Conservation (phyloP, 2,888 invertebrate genomes). For the Panorpa germanica region DNA sequence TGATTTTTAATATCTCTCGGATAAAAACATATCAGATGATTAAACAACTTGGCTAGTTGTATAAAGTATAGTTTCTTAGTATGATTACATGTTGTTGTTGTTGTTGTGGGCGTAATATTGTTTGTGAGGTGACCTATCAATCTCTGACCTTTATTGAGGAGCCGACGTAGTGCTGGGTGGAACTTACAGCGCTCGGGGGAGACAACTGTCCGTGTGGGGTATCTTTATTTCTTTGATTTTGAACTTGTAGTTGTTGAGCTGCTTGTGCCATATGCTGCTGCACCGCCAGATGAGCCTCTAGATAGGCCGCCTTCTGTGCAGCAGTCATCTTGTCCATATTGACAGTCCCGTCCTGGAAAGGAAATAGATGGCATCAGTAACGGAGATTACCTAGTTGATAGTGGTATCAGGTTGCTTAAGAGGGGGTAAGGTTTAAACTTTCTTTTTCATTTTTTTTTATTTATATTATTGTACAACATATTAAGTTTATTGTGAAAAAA, state of each 20-base stretch:
- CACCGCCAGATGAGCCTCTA: constrained; percentile 55
- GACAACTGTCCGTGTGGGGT: no score
- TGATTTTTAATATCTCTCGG: no score
- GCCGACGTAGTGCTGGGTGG: not conserved
- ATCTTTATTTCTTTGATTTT: constrained; percentile 17
- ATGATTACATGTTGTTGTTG: constrained; percentile 16
- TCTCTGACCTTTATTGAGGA: constrained; percentile 1
- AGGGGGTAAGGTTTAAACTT: no score
- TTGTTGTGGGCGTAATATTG: constrained; percentile 12
- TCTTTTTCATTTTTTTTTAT: no score
- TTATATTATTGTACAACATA: no score
- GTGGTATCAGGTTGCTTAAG: no score
- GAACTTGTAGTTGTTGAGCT: constrained; percentile 30
- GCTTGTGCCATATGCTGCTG: constrained; percentile 63
- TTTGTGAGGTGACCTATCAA: constrained; percentile 19
- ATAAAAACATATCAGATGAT: no score
- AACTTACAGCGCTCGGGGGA: not conserved
- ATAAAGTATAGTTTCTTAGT: no score
- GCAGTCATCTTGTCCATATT: constrained; percentile 63
- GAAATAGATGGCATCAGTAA: no score
- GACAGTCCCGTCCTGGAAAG: constrained; percentile 37
- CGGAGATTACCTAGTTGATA: no score
- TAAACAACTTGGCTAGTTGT: no score
- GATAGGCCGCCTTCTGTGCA: constrained; percentile 52
- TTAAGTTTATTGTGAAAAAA: no score